Base-by-base conservation (phyloP, 2,113 vertebrate genomes). In the Neopipo cinnamomea region DNA sequence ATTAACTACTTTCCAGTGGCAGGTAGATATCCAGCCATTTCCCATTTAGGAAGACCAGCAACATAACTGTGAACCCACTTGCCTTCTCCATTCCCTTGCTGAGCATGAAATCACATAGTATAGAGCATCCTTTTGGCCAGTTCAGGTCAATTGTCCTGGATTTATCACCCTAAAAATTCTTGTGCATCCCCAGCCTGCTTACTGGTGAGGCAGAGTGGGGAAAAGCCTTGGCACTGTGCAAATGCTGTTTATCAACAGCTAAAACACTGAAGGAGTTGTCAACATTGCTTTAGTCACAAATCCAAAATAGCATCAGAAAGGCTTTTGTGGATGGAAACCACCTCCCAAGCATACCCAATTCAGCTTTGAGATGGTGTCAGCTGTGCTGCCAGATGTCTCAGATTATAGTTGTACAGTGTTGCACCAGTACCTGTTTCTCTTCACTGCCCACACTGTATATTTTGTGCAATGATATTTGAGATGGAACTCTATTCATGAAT, bases 241-340 rank as follows among this genome's bases (percentile, higher is more conserved):
- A 87, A 20, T 28, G 24, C 28, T 65, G 8, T 25, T 79, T 25
- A 49, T 22, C 31, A 83, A 44, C 20, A 78, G n/a, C 14, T 39
- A 17, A 53, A 44, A 35, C 14, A 17, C 10, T 31, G 16, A 4
- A 0, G 0, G 49, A 4, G 4, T 70, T 49, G 33, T 35, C 21
- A 39, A 39, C 3, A 33, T 10, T 50, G 23, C 11, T 70, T 39
- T 39, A n/a, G 8, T 55, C 27, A 80, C 13, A 53, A 68, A 56
- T 71, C 53, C 41, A 23, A 68, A 65, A 30, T 7, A 58, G 10
- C 16, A 63, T 12, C 16, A 47, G 39, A 9, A 0, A 0, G 31
- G 8, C 8, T 74, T 10, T 63, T 58, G 52, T 14, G 37, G 52
- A 58, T 30, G 37, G 83, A 63, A 74, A 52, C 10, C 42, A 46